Evolutionary conservation across 2,888 invertebrate species (phyloP).

Genomic region (Harpagoxenus sublaevis): DNA sequence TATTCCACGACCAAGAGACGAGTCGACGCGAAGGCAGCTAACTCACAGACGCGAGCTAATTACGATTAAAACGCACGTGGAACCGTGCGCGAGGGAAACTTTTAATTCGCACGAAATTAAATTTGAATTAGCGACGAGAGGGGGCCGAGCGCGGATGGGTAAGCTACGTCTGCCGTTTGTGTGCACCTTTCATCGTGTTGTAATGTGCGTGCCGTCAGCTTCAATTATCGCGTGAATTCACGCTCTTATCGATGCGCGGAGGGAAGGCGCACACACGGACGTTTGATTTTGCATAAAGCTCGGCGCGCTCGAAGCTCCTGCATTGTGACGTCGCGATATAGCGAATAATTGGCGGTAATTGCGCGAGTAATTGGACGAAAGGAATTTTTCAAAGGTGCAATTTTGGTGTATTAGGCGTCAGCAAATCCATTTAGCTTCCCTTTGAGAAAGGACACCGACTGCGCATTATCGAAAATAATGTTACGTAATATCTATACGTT

Average conservation of each 20-base stretch:
- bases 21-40: neutral
- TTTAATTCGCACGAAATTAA: constrained; percentile 25
- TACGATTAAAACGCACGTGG: neutral
- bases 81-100: neutral
- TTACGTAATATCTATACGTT: neutral
- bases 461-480: constrained; percentile 17
- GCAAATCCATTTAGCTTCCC: constrained; percentile 11
- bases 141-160: neutral
- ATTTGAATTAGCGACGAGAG: constrained; percentile 17
- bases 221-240: constrained; percentile 40
- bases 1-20: neutral
- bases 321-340: constrained; percentile 26
- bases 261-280: neutral
- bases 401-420: constrained; percentile 15
- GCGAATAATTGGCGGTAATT: constrained; percentile 47
- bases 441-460: neutral
- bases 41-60: constrained; percentile 15
- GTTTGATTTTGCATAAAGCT: constrained; percentile 35
- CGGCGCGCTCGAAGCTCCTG: neutral
- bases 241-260: constrained; percentile 40
- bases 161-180: neutral
- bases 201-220: constrained; percentile 23
- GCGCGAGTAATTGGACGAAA: constrained; percentile 38
- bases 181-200: neutral
- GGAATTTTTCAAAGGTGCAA: constrained; percentile 46